A percentile compares a stretch with the other conserved stretches of the same genome.
phyloP scores from a whole-genome alignment of 2,888 invertebrate genomes.

The Ormyrus pomaceus region DNA sequence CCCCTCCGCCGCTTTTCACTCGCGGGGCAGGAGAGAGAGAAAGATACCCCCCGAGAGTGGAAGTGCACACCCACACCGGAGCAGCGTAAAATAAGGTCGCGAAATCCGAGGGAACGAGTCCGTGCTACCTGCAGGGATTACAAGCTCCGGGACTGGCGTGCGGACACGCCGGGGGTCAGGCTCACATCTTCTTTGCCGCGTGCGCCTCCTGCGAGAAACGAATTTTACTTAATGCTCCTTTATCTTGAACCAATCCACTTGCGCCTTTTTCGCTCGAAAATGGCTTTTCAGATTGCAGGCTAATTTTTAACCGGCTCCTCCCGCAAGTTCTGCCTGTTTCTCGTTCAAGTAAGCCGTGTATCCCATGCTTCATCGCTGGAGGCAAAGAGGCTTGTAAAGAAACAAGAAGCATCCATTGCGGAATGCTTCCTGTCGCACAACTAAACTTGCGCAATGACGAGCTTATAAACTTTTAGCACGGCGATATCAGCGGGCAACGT shows the following conservation, averaged over 20 bases:
- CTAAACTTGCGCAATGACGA: too few relatives aligned
- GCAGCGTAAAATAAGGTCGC: conserved; percentile 38
- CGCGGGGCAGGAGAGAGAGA: neutral
- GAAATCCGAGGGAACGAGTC: conserved; percentile 41
- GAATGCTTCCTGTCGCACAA: too few relatives aligned
- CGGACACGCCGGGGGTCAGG: neutral
- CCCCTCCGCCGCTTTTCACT: neutral
- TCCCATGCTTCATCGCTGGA: too few relatives aligned
- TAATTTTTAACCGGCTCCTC: too few relatives aligned
- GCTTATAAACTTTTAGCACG: too few relatives aligned
- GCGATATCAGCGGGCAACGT: too few relatives aligned
- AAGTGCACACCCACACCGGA: conserved; percentile 8
- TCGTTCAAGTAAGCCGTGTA: too few relatives aligned
- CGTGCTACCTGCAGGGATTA: conserved; percentile 51
- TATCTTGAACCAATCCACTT: neutral
- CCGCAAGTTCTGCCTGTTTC: too few relatives aligned
- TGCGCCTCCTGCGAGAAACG: neutral
- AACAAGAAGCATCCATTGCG: too few relatives aligned
- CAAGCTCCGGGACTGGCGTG: conserved; percentile 16
- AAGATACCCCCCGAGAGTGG: neutral
- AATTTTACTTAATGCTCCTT: neutral
- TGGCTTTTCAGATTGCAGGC: too few relatives aligned
- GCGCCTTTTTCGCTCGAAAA: too few relatives aligned
- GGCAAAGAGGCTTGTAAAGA: too few relatives aligned
- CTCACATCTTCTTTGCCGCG: neutral